Base-by-base conservation (phyloP, 2,888 invertebrate genomes). In the Chouioia cunea region DNA sequence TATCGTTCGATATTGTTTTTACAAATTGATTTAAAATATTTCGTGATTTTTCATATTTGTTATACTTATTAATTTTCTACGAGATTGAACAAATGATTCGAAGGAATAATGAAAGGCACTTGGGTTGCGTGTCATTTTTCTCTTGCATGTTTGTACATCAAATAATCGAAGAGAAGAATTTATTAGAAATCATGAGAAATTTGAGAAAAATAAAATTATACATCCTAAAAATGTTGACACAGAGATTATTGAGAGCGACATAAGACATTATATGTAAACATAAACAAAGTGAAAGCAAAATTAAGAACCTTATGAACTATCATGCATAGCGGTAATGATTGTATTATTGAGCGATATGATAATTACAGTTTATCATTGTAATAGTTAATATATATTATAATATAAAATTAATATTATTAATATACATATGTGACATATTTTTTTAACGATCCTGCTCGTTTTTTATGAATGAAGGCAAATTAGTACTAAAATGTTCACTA, bases 351-450 rank as follows among this genome's bases (percentile, higher is more conserved):
- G 70, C 71, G 71, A 75, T 75, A 74, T 70, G 70, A 74, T 74
- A 70, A 77, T 78, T 77, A 75, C 77, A 76, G 65, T 76, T 79
- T 78, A 77, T 78, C 76, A 78, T 79, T 79, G 76, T 80, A 78
- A 79, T 78, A 78, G 76, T 77, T 77, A 75, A 73, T 43, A 73
- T 71, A 74, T 76, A 78, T 79, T 75, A 72, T 73, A 70, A 73
- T 73, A 76, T 75, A 76, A 76, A 78, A 76, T 73, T 77, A 79
- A 77, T 77, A 77, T 76, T 78, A 78, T 76, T 75, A 79, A 74
- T 78, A 77, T 78, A 77, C 76, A 78, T 59, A 62, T 68, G 69
- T 75, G 76, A 74, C 72, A 76, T 76, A 76, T 78, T 79, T 77
- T 77, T 76, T 75, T 70, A 63, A 73, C 67, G 71, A 69, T 74